Percentiles rank a stretch among this genome's conserved stretches.
Evolutionary conservation across 2,888 invertebrate genomes (phyloP).

Genomic region (Monoplex corrugatus): DNA sequence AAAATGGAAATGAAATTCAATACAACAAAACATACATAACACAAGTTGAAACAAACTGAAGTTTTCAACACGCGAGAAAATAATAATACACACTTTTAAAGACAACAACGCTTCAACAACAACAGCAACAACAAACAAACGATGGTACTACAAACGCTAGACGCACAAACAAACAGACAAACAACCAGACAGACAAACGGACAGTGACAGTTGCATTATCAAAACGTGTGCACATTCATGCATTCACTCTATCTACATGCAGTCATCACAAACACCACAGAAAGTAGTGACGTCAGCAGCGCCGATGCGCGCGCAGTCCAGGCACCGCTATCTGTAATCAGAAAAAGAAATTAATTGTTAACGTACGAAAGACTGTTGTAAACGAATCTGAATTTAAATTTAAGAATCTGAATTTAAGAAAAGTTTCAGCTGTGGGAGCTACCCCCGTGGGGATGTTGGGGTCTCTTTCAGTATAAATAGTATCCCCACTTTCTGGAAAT

Average conservation of each 20-base stretch:
- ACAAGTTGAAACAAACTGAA: background rate
- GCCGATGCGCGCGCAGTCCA: slow-evolving; percentile 36
- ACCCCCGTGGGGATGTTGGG: background rate
- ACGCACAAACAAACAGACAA: background rate
- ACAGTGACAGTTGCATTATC: slow-evolving; percentile 49
- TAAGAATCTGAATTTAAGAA: background rate
- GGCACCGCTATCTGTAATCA: slow-evolving; percentile 16
- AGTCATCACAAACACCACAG: slow-evolving; percentile 43
- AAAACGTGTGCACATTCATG: slow-evolving; percentile 29
- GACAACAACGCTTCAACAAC: too few species aligned
- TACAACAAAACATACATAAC: background rate
- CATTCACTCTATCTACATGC: slow-evolving; percentile 55
- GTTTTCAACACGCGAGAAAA: background rate
- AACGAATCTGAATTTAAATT: background rate
- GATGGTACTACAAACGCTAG: too few species aligned
- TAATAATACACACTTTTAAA: too few species aligned
- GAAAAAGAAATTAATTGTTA: background rate
- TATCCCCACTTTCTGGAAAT: too few species aligned
- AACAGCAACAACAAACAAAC: background rate
- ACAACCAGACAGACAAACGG: background rate
- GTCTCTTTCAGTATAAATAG: background rate
- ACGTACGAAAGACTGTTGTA: background rate
- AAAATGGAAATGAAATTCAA: background rate
- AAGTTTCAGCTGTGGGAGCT: too few species aligned
- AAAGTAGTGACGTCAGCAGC: slow-evolving; percentile 50